phyloP scores from a whole-genome alignment of 2,797 vertebrate genomes.

The Miichthys miiuy region DNA sequence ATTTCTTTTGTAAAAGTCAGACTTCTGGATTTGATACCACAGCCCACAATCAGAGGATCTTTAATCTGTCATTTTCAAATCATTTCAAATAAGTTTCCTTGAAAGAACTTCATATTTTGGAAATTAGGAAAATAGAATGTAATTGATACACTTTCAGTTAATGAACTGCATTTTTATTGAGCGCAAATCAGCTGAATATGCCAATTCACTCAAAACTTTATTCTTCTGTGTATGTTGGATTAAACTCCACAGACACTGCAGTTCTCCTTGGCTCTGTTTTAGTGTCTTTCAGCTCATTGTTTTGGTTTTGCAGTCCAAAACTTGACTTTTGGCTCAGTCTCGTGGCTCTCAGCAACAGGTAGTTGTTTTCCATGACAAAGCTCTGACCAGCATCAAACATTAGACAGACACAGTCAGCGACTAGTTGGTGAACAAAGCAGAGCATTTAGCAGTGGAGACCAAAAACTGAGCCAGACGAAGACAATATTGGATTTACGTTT shows the following conservation, averaged over 20 bases:
- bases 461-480: constrained; percentile 6
- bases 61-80: constrained; percentile 11
- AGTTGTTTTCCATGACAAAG: background rate
- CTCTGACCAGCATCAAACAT: background rate
- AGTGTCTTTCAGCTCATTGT: background rate
- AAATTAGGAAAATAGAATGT: background rate
- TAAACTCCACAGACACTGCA: background rate
- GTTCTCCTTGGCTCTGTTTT: background rate
- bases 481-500: background rate
- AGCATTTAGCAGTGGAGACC: constrained; percentile 2
- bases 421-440: background rate
- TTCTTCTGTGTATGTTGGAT: background rate
- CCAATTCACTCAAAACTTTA: background rate
- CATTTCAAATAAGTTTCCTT: constrained; percentile 16
- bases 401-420: background rate
- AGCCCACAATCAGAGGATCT: constrained; percentile 8
- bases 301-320: background rate
- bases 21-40: constrained; percentile 60
- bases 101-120: background rate
- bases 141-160: background rate
- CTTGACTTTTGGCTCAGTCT: background rate
- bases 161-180: background rate
- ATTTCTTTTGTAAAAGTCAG: constrained; percentile 68
- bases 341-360: background rate
- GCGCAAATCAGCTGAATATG: background rate